Percentiles rank a stretch among this genome's conserved stretches.
Conservation (phyloP, 2,113 vertebrate species). For the Misgurnus mizolepis region DNA sequence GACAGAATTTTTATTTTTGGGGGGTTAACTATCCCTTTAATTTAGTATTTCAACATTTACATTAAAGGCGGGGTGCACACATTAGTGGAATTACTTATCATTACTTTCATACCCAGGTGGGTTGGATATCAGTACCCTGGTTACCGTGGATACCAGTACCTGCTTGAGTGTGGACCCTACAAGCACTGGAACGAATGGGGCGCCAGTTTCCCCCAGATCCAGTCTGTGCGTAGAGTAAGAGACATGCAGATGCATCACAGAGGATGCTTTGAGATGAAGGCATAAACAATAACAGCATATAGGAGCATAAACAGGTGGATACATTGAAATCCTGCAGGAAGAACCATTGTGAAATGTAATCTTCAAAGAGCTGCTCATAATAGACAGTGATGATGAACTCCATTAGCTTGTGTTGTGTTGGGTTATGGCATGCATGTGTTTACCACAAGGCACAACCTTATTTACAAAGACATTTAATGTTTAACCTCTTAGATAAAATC, state of each 20-base stretch:
- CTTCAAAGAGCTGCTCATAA: not conserved
- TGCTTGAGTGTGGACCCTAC: slow-evolving; percentile 76
- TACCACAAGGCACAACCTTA: too few relatives aligned
- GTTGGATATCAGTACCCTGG: slow-evolving; percentile 85
- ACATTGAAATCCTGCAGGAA: slow-evolving; percentile 2
- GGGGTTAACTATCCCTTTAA: too few relatives aligned
- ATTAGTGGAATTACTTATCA: not conserved
- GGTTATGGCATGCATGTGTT: not conserved
- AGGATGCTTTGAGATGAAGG: slow-evolving; percentile 76
- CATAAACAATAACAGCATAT: slow-evolving; percentile 52
- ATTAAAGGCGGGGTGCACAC: too few relatives aligned
- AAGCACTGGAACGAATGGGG: slow-evolving; percentile 87
- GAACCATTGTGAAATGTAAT: slow-evolving; percentile 3
- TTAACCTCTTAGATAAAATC: not conserved
- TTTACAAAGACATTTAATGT: not conserved
- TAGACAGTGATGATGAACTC: not conserved
- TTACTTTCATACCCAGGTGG: slow-evolving; percentile 71
- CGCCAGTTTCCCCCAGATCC: slow-evolving; percentile 78
- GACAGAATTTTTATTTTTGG: too few relatives aligned
- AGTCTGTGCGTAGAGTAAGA: slow-evolving; percentile 81
- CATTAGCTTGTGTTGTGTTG: not conserved
- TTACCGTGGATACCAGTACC: slow-evolving; percentile 81
- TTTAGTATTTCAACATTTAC: too few relatives aligned
- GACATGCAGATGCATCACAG: slow-evolving; percentile 82
- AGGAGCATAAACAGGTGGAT: slow-evolving; percentile 43